These are phyloP conservation scores for Mastacembelus armatus DNA, from an alignment of 2,797 vertebrate genomes.

Conservation along the genomic window DNA sequence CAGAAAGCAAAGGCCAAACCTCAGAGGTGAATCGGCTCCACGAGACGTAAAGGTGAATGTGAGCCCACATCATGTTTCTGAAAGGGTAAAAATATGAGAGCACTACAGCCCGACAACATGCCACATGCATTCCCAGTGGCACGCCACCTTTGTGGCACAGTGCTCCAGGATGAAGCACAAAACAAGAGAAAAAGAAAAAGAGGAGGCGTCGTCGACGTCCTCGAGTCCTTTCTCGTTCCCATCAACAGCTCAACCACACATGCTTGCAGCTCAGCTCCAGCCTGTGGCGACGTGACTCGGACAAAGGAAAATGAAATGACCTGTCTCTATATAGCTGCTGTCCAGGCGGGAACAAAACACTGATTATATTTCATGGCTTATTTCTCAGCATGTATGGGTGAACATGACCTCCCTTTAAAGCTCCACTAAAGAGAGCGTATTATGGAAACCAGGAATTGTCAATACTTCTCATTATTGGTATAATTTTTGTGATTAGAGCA, in stretches of 20 bases:
- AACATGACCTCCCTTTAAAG: neutral
- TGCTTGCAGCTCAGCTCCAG: conserved; percentile 39
- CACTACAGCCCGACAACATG: conserved; percentile 28
- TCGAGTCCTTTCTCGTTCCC: conserved; percentile 72
- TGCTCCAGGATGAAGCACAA: conserved; percentile 11
- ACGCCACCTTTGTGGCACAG: conserved; percentile 51
- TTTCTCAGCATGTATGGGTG: neutral
- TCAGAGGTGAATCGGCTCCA: conserved; percentile 21
- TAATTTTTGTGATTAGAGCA: neutral
- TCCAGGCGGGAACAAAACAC: neutral
- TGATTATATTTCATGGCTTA: neutral
- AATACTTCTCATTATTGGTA: neutral
- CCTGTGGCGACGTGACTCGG: conserved; percentile 61
- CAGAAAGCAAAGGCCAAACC: conserved; percentile 45
- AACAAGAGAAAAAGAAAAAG: conserved; percentile 15
- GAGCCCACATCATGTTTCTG: conserved; percentile 38
- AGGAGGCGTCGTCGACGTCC: conserved; percentile 62
- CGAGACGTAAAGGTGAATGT: conserved; percentile 41
- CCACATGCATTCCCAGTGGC: conserved; percentile 45
- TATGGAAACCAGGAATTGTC: neutral
- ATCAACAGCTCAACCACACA: conserved; percentile 63
- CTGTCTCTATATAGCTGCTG: neutral
- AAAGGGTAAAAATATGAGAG: conserved; percentile 50
- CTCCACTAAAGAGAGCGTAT: neutral
- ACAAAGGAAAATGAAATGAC: conserved; percentile 34